Percentiles rank a stretch among this genome's conserved stretches.
Conservation (phyloP, 2,113 vertebrate genomes). For the Sebastes schlegelii region DNA sequence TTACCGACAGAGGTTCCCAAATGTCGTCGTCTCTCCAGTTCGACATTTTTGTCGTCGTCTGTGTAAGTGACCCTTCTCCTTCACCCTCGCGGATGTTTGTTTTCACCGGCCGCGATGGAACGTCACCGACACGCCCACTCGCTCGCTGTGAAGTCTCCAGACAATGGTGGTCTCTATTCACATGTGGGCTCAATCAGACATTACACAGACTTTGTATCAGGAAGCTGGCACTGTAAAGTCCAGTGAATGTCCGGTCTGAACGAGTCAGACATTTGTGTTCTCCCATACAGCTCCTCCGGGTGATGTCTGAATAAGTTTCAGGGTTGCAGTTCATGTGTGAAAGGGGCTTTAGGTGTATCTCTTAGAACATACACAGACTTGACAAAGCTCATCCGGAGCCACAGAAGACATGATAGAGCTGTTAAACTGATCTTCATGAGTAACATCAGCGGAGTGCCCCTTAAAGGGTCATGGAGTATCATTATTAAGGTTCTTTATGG, state of each 20-base stretch:
- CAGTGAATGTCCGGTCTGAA: neutral
- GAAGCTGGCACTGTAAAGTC: neutral
- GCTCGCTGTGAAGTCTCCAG: neutral
- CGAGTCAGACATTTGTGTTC: neutral
- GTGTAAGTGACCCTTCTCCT: no score
- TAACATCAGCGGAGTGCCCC: neutral
- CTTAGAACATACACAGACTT: neutral
- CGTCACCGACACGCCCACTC: neutral
- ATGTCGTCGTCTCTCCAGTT: neutral
- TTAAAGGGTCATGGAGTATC: neutral
- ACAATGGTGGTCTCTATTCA: neutral
- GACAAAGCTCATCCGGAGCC: neutral
- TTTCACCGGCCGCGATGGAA: neutral
- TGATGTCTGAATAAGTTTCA: neutral
- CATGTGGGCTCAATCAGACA: neutral
- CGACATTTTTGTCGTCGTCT: neutral
- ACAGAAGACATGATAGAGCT: neutral
- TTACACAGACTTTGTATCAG: neutral
- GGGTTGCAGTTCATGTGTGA: neutral
- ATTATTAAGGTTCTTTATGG: no score
- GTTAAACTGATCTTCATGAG: neutral
- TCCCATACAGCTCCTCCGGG: neutral
- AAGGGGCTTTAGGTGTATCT: neutral
- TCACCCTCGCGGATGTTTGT: neutral
- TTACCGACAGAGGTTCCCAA: neutral